Evolutionary conservation across 2,888 invertebrate species (phyloP).

Genomic region (Acrobasis repandana): DNA sequence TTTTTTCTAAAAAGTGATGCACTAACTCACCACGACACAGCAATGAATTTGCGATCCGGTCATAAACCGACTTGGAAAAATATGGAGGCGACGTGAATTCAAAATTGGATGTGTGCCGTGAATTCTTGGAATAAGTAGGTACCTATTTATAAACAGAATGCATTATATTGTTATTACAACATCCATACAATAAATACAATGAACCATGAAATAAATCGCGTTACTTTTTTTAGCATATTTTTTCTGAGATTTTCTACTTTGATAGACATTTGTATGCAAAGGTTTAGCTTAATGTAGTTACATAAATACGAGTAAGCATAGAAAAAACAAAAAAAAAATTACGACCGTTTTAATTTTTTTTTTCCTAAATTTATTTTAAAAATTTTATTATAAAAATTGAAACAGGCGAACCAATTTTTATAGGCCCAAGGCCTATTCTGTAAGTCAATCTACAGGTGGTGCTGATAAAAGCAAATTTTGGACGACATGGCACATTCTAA

Average conservation of each 20-base stretch:
- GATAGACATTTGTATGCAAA: too few species aligned
- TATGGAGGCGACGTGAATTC: constrained; percentile 49
- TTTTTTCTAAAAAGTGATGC: constrained; percentile 40
- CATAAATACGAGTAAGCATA: too few species aligned
- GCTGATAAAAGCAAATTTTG: too few species aligned
- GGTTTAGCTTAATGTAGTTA: too few species aligned
- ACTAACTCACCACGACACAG: constrained; percentile 30
- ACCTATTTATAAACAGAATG: constrained; percentile 41
- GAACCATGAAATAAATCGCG: constrained; percentile 46
- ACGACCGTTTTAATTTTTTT: too few species aligned
- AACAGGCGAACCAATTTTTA: too few species aligned
- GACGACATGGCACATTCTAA: too few species aligned
- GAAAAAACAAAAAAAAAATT: too few species aligned
- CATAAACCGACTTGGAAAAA: constrained; percentile 46
- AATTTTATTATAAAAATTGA: too few species aligned
- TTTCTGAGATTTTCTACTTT: background rate
- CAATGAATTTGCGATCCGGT: constrained; percentile 35
- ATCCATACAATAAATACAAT: constrained; percentile 40
- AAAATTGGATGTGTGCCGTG: constrained; percentile 48
- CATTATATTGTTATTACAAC: constrained; percentile 45
- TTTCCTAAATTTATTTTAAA: too few species aligned
- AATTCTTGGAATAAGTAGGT: constrained; percentile 45
- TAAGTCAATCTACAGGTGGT: too few species aligned
- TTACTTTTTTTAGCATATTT: constrained; percentile 29
- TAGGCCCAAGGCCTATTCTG: too few species aligned